These are phyloP conservation scores for Eulemur rubriventer DNA, from an alignment of 2,797 vertebrate genomes.

Conservation along the genomic window DNA sequence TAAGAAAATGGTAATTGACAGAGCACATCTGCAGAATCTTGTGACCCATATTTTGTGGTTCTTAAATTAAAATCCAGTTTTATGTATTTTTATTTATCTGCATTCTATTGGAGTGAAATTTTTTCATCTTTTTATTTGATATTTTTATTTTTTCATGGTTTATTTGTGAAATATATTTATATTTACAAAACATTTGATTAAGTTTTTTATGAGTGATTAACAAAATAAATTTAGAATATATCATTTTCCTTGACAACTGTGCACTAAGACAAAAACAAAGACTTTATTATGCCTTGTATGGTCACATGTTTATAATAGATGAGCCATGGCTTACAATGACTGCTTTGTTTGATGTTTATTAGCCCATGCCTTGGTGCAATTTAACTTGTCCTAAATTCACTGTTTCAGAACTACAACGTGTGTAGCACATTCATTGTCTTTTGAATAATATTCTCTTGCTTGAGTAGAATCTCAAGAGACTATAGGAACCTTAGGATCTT, in stretches of 20 bases:
- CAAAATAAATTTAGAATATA: slow-evolving; percentile 41
- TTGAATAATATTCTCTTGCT: slow-evolving; percentile 32
- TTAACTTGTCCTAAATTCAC: slow-evolving; percentile 77
- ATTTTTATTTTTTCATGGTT: neutral
- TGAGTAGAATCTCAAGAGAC: neutral
- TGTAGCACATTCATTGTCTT: slow-evolving; percentile 41
- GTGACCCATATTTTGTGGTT: slow-evolving; percentile 6
- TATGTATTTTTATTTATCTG: neutral
- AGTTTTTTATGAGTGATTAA: neutral
- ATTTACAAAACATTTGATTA: neutral
- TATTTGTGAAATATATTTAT: neutral
- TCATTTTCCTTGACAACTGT: slow-evolving; percentile 67
- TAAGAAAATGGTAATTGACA: neutral
- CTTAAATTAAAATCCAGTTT: neutral
- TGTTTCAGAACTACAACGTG: neutral
- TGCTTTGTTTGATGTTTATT: slow-evolving; percentile 76
- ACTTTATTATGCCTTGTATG: slow-evolving; percentile 63
- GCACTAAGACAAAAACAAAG: slow-evolving; percentile 77
- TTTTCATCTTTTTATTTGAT: neutral
- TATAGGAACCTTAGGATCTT: neutral
- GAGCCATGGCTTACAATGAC: slow-evolving; percentile 68
- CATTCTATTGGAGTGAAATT: neutral
- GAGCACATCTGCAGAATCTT: neutral
- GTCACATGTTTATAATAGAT: slow-evolving; percentile 77
- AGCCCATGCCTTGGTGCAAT: slow-evolving; percentile 44